Base-by-base conservation (phyloP, 2,797 vertebrate genomes). In the Pterois miles region DNA sequence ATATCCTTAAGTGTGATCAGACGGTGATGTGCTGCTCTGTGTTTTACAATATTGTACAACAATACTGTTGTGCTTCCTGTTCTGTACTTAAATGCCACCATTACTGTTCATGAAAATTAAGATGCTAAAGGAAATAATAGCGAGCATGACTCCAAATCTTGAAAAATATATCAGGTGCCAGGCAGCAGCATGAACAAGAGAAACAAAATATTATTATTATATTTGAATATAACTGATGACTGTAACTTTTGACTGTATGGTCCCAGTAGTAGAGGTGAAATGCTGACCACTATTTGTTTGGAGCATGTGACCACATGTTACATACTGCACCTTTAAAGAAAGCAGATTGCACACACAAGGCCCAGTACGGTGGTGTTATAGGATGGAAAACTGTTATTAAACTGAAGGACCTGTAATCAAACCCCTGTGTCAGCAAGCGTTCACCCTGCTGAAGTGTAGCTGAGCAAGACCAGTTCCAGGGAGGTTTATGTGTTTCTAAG, bases 401-500 rank as follows among this genome's bases (percentile, higher is more conserved):
- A 38, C 23, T 71, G 4, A 52, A 20, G 36, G 23, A 48, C 23
- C 48, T 27, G 14, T 53, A n/a, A 53, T 81, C 13, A 68, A 33
- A 53, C 10, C 36, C 38, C 33, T 25, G 18, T 66, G 4, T 40
- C 7, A 20, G 27, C 34, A 67, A 29, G 18, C 14, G 23, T 36
- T 36, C 25, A 31, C 48, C 60, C 33, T 50, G 25, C 43, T 50
- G 36, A 72, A 40, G 25, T 52, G 36, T 29, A 8, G 2, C 4
- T 34, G 9, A 56, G 23, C 4, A 31, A 36, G 11, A 36, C 25
- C 50, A 60, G 13, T 54, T 56, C 23, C 18, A 22, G 2, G 3
- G 22, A 59, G 52, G 22, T 63, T 76, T 56, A 63, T 78, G 57
- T 74, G 31, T 48, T 7, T n/a, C 29, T 36, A 13, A 76, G 65